These are phyloP conservation scores for Agelaius tricolor DNA, from an alignment of 2,113 vertebrate species.

Conservation along the genomic window DNA sequence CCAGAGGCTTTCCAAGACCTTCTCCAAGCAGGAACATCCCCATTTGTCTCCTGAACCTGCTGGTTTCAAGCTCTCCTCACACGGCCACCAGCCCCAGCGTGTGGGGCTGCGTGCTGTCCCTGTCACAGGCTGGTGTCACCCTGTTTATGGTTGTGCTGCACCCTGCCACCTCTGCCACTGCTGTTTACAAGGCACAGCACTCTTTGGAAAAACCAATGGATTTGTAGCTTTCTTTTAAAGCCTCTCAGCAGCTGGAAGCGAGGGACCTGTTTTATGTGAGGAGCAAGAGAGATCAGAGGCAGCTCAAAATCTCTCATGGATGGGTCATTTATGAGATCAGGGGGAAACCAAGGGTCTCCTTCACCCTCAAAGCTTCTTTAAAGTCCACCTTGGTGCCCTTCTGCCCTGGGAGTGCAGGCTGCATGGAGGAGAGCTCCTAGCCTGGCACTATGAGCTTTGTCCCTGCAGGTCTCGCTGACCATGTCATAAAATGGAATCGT, in stretches of 20 bases:
- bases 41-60: background rate
- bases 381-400: background rate
- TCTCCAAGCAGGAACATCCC: background rate
- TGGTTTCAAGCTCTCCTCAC: background rate
- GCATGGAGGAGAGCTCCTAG: background rate
- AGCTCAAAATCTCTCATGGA: background rate
- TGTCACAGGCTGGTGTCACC: background rate
- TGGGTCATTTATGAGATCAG: accelerated
- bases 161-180: background rate
- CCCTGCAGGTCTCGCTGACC: background rate
- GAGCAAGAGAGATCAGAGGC: background rate
- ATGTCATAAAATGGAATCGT: accelerated
- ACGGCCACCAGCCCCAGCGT: accelerated
- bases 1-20: background rate
- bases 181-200: conserved; percentile 27
- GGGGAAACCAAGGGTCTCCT: background rate
- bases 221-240: conserved; percentile 51
- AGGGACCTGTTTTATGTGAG: background rate
- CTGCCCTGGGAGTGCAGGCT: background rate
- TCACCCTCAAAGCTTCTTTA: background rate
- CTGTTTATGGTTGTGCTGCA: background rate
- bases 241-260: conserved; percentile 21
- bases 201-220: conserved; percentile 10
- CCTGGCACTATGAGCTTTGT: background rate
- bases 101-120: background rate